phyloP scores from a whole-genome alignment of 2,888 invertebrate species.

The Mermis nigrescens region DNA sequence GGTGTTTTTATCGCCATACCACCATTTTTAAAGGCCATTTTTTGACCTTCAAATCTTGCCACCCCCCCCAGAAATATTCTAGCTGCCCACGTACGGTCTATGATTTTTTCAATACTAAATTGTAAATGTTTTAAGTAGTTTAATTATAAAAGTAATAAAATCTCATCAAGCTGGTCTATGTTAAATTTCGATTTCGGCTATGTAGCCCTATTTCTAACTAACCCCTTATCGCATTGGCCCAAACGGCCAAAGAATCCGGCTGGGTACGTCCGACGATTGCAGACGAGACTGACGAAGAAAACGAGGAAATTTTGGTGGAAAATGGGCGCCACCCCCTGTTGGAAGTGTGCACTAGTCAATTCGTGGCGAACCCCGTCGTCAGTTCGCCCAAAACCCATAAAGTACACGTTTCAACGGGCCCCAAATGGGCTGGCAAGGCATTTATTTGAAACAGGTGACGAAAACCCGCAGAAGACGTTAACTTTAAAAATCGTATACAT shows the following conservation, averaged over 20 bases:
- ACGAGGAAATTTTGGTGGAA: conserved; percentile 30
- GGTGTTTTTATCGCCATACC: no score
- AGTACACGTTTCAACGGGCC: conserved; percentile 64
- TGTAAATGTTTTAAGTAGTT: not conserved
- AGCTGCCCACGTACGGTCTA: no score
- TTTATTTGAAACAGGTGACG: conserved; percentile 62
- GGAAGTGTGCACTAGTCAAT: conserved; percentile 42
- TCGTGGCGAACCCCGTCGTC: conserved; percentile 52
- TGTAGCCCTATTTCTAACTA: no score
- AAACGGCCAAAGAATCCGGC: conserved; percentile 45
- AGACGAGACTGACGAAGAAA: conserved; percentile 22
- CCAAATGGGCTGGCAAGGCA: conserved; percentile 75
- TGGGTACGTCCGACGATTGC: conserved; percentile 48
- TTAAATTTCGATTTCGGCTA: no score
- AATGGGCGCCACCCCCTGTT: conserved; percentile 51
- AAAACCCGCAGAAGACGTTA: no score
- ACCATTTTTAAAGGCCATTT: no score
- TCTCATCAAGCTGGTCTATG: no score
- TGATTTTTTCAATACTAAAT: no score
- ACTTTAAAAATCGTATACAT: no score
- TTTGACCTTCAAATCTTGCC: no score
- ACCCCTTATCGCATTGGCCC: conserved; percentile 46
- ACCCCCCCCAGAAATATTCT: no score
- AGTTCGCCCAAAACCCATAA: conserved; percentile 37
- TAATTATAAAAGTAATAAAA: conserved; percentile 2